Evolutionary conservation across 30 jellyfish, hydroid and myxozoan genomes (phyloP).

Genomic region (Hydractinia symbiolongicarpus): DNA sequence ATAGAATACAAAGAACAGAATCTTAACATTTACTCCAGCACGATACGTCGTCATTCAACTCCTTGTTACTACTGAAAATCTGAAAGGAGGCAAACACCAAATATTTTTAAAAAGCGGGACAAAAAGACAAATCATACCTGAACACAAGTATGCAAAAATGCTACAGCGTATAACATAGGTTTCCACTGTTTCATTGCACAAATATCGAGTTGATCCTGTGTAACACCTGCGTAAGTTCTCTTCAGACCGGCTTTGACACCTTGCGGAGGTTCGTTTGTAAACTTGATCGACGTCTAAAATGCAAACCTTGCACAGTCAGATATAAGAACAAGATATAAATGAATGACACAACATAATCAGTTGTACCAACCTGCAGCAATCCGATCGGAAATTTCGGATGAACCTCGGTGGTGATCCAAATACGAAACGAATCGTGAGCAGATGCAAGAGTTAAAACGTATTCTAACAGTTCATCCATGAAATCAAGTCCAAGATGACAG

Average conservation of each 20-base stretch:
- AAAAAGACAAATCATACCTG: conserved; percentile 23
- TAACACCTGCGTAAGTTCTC: conserved; percentile 81
- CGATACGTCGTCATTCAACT: too few species aligned
- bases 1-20: too few species aligned
- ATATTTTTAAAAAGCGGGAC: too few species aligned
- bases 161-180: conserved; percentile 85
- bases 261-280: conserved; percentile 95
- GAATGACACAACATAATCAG: not conserved
- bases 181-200: conserved; percentile 90
- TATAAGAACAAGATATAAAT: not conserved
- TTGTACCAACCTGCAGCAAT: conserved; percentile 67
- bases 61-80: too few species aligned
- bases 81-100: too few species aligned
- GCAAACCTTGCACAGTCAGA: not conserved
- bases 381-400: conserved; percentile 94
- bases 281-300: conserved; percentile 63
- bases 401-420: conserved; percentile 93
- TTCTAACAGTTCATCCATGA: conserved; percentile 87
- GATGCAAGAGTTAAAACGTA: conserved; percentile 54
- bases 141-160: conserved; percentile 84
- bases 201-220: conserved; percentile 85
- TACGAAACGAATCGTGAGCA: conserved; percentile 64
- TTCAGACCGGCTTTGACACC: conserved; percentile 92
- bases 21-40: too few species aligned
- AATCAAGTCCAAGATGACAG: conserved; percentile 92